Percentiles rank a stretch among this genome's conserved stretches.
These are phyloP conservation scores for Phrynosoma blainvillii DNA, from an alignment of 2,113 vertebrate genomes.

Conservation along the genomic window DNA sequence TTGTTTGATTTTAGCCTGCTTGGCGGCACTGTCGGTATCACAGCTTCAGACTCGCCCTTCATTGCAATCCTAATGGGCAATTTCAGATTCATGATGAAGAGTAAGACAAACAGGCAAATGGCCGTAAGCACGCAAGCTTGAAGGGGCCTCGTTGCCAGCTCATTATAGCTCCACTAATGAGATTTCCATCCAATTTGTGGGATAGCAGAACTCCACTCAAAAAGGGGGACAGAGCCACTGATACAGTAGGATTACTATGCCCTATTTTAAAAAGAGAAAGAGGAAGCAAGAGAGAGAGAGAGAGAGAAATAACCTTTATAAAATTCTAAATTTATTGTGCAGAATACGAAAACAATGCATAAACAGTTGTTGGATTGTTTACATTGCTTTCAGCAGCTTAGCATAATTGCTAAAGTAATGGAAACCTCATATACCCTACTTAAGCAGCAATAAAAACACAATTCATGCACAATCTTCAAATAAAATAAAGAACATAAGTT, in stretches of 20 bases:
- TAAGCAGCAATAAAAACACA: conserved; percentile 37
- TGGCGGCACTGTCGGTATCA: conserved; percentile 30
- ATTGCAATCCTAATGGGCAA: conserved; percentile 66
- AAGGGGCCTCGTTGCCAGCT: conserved; percentile 71
- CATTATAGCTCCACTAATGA: conserved; percentile 75
- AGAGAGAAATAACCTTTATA: conserved; percentile 59
- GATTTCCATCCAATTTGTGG: conserved; percentile 73
- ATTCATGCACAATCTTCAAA: conserved; percentile 27
- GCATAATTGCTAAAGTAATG: conserved; percentile 47
- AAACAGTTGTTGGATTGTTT: conserved; percentile 61
- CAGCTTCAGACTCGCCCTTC: conserved; percentile 49
- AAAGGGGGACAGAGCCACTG: conserved; percentile 59
- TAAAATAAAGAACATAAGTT: conserved; percentile 21
- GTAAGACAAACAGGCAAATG: conserved; percentile 70
- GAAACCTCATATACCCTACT: conserved; percentile 49
- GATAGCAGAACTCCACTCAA: conserved; percentile 63
- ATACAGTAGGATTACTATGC: conserved; percentile 62
- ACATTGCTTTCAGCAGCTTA: conserved; percentile 49
- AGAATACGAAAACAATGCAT: conserved; percentile 24
- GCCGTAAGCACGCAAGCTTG: conserved; percentile 61
- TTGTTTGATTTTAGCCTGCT: conserved; percentile 37
- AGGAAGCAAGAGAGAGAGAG: not conserved
- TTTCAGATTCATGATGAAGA: conserved; percentile 69
- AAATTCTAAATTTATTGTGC: conserved; percentile 48
- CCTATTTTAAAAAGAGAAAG: conserved; percentile 44